Conservation (phyloP, 2,888 invertebrate species). For the Macaria liturata region DNA sequence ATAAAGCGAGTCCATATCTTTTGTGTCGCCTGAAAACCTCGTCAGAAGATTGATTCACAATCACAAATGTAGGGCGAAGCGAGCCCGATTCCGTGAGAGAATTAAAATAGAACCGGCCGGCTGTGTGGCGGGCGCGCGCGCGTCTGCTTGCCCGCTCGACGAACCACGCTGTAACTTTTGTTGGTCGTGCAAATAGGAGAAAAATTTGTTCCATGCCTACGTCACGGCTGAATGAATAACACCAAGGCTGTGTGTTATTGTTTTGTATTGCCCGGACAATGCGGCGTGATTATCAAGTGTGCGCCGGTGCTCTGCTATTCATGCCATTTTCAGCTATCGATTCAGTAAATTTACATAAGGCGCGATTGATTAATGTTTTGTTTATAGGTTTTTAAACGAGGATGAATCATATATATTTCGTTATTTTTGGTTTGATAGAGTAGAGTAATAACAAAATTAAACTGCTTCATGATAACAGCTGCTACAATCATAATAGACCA, state of each 20-base stretch:
- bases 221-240: constrained; percentile 71
- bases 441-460: too few relatives aligned
- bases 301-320: constrained; percentile 34
- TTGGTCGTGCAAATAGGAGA: constrained; percentile 74
- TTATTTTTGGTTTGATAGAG: too few relatives aligned
- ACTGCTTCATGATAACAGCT: too few relatives aligned
- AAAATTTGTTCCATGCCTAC: constrained; percentile 71
- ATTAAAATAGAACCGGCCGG: constrained; percentile 59
- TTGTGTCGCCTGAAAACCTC: constrained; percentile 27
- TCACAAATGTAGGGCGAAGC: constrained; percentile 46
- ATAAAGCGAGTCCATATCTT: constrained; percentile 64
- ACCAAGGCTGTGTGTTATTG: constrained; percentile 71
- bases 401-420: too few relatives aligned
- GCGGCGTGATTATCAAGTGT: constrained; percentile 44
- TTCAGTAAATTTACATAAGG: constrained; percentile 28
- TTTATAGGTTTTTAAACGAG: too few relatives aligned
- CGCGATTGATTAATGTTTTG: too few relatives aligned
- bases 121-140: constrained; percentile 56
- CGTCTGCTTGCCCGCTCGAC: constrained; percentile 50
- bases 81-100: constrained; percentile 37
- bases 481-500: too few relatives aligned
- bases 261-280: constrained; percentile 55
- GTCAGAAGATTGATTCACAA: constrained; percentile 39
- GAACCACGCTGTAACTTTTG: constrained; percentile 57
- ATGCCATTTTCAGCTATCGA: constrained; percentile 31